A percentile compares a stretch with the other conserved stretches of the same genome.
phyloP scores from a whole-genome alignment of 2,888 invertebrate genomes.

The Philereme transversata region DNA sequence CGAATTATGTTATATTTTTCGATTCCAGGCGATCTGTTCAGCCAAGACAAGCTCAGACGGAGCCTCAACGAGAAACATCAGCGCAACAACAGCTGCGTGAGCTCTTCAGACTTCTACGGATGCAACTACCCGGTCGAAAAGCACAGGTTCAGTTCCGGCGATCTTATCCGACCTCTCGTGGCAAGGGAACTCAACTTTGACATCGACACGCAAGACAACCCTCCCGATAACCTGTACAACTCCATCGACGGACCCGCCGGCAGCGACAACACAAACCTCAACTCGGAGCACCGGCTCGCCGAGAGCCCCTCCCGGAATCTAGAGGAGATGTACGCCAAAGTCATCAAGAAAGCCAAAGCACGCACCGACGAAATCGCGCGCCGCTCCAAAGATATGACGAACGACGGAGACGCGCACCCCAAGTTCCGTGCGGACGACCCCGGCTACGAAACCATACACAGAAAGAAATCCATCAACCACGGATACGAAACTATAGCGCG shows the following conservation, averaged over 20 bases:
- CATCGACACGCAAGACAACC: conserved; percentile 63
- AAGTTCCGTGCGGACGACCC: conserved; percentile 77
- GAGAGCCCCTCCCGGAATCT: conserved; percentile 87
- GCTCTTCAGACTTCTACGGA: conserved; percentile 81
- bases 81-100: conserved; percentile 80
- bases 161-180: conserved; percentile 73
- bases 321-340: conserved; percentile 96
- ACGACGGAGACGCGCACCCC: conserved; percentile 48
- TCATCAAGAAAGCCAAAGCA: conserved; percentile 87
- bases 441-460: conserved; percentile 79
- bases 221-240: conserved; percentile 70
- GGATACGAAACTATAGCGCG: conserved; percentile 85
- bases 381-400: conserved; percentile 59
- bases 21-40: conserved; percentile 75
- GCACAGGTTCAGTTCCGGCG: conserved; percentile 78
- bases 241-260: conserved; percentile 68
- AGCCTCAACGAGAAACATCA: conserved; percentile 81
- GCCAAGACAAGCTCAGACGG: conserved; percentile 74
- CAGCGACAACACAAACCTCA: conserved; percentile 60
- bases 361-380: conserved; percentile 61
- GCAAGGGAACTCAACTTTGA: conserved; percentile 75
- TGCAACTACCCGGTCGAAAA: conserved; percentile 82
- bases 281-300: conserved; percentile 67
- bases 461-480: conserved; percentile 76
- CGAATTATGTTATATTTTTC: not conserved